Evolutionary conservation across 2,888 invertebrate genomes (phyloP).

Genomic region (Poecilobothrus nobilitatus): DNA sequence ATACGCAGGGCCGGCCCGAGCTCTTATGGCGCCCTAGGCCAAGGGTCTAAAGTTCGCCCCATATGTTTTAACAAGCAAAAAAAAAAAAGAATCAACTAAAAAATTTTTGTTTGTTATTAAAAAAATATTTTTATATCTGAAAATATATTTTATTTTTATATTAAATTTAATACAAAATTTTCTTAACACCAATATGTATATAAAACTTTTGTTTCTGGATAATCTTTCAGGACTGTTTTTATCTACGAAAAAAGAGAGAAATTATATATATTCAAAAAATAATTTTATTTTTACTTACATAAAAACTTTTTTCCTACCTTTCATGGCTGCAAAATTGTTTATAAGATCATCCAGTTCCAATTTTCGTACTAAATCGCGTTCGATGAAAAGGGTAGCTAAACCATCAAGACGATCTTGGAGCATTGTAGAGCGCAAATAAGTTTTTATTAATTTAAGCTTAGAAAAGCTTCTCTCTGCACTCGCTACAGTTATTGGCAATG

Average conservation of each 20-base stretch:
- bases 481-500: conserved; percentile 11
- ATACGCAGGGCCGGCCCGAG: conserved; percentile 6
- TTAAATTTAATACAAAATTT: conserved; percentile 4
- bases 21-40: background rate
- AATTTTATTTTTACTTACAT: conserved; percentile 10
- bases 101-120: background rate
- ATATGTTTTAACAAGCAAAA: conserved; percentile 6
- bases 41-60: background rate
- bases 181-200: conserved; percentile 1
- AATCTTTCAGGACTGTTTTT: background rate
- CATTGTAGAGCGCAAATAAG: conserved; percentile 12
- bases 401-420: conserved; percentile 14
- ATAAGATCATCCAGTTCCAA: conserved; percentile 13
- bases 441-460: conserved; percentile 13
- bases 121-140: conserved; percentile 1
- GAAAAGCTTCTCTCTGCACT: conserved; percentile 11
- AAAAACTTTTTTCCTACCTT: conserved; percentile 11
- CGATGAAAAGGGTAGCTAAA: conserved; percentile 14
- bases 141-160: conserved; percentile 6
- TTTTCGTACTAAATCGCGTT: conserved; percentile 12
- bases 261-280: conserved; percentile 8
- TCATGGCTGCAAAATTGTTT: conserved; percentile 15
- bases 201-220: background rate
- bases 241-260: conserved; percentile 11
- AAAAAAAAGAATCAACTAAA: background rate